A percentile compares a stretch with the other conserved stretches of the same genome.
These are phyloP conservation scores for Thymelicus acteon DNA, from an alignment of 2,888 invertebrate species.

Conservation along the genomic window DNA sequence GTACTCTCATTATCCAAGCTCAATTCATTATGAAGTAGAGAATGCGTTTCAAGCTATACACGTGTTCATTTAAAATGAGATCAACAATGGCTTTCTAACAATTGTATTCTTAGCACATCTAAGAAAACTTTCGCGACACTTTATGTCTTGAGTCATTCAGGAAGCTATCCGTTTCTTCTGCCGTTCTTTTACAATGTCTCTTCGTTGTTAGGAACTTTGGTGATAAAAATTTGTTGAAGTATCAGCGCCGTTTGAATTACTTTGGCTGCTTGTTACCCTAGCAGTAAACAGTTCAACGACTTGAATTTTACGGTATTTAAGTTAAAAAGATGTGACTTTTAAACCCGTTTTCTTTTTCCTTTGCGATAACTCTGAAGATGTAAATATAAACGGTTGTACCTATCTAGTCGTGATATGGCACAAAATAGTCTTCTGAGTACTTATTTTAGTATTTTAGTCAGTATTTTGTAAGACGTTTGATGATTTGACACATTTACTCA, in stretches of 20 bases:
- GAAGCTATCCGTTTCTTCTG: slow-evolving; percentile 29
- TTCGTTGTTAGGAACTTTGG: slow-evolving; percentile 22
- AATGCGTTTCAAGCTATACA: background rate
- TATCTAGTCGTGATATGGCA: no score
- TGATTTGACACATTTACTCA: no score
- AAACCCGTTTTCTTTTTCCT: background rate
- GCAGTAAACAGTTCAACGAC: slow-evolving; percentile 14
- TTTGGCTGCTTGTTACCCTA: slow-evolving; percentile 11
- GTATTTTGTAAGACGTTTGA: no score
- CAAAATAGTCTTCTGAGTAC: no score
- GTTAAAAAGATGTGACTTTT: background rate
- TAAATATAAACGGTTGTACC: no score
- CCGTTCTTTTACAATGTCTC: slow-evolving; percentile 22
- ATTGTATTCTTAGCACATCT: background rate
- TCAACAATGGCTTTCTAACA: slow-evolving; percentile 1
- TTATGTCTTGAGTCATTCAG: slow-evolving; percentile 26
- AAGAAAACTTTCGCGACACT: slow-evolving; percentile 24
- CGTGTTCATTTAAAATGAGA: slow-evolving; percentile 10
- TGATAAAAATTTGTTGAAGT: slow-evolving; percentile 22
- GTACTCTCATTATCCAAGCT: background rate
- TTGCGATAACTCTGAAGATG: no score
- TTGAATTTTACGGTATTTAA: background rate
- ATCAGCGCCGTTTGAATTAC: slow-evolving; percentile 23
- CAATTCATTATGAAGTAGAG: background rate
- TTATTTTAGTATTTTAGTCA: no score